Percentiles rank a stretch among this genome's conserved stretches.
Evolutionary conservation across 1,140 invertebrate genomes (phyloP).

Genomic region (Belonocnema kinseyi): DNA sequence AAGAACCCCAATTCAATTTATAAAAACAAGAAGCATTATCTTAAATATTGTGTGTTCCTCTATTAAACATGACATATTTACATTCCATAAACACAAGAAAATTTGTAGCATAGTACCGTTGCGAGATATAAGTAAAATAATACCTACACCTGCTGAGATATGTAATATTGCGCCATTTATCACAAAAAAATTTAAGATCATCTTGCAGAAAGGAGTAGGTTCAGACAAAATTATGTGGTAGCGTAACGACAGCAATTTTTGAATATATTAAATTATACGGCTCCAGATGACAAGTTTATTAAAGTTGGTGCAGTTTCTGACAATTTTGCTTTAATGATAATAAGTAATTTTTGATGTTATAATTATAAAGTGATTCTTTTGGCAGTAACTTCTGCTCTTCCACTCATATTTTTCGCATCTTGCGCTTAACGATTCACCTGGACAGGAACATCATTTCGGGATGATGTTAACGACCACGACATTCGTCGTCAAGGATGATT

Average conservation of each 20-base stretch:
- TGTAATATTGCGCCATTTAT: conserved; percentile 32
- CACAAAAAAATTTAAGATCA: conserved; percentile 32
- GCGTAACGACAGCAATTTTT: background rate
- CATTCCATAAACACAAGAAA: background rate
- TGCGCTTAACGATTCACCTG: no score
- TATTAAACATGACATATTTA: conserved; percentile 13
- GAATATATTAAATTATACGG: no score
- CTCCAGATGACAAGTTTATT: no score
- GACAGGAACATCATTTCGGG: background rate
- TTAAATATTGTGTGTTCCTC: conserved; percentile 30
- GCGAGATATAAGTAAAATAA: conserved; percentile 21
- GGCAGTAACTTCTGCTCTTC: no score
- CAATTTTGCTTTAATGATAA: no score
- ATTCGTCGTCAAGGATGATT: conserved; percentile 51
- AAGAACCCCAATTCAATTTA: background rate
- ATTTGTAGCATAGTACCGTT: background rate
- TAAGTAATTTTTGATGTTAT: no score
- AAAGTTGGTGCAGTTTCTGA: no score
- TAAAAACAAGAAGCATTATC: conserved; percentile 2
- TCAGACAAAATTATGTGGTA: conserved; percentile 1
- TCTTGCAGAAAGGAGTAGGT: conserved; percentile 3
- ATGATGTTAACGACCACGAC: conserved; percentile 50
- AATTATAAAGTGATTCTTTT: no score
- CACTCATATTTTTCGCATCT: no score
- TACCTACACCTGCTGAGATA: conserved; percentile 32